Evolutionary conservation across 2,113 vertebrate species (phyloP).

Genomic region (Serilophus lunatus): DNA sequence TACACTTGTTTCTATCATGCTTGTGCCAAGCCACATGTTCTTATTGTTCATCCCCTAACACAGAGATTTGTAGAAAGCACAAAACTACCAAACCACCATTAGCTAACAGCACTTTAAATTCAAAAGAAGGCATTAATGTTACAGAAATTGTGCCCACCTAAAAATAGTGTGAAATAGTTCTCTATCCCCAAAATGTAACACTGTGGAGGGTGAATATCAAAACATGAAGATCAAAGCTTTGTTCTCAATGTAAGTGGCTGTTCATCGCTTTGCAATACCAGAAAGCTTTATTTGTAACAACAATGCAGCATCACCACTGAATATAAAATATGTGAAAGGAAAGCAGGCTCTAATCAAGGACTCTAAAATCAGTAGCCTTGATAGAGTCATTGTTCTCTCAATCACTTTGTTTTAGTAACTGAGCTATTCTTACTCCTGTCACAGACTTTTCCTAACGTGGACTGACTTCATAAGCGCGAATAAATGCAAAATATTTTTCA

Average conservation of each 20-base stretch:
- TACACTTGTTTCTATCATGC: background rate
- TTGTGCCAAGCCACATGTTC: background rate
- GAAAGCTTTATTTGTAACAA: background rate
- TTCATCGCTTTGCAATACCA: background rate
- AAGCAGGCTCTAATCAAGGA: background rate
- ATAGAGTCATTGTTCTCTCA: background rate
- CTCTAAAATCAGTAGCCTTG: background rate
- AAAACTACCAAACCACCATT: background rate
- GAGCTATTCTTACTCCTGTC: background rate
- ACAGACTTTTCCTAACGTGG: background rate
- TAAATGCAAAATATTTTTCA: background rate
- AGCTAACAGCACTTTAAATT: background rate
- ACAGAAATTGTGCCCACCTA: background rate
- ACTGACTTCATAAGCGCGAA: background rate
- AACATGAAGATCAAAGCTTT: background rate
- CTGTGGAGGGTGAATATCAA: background rate
- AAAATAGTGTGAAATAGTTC: background rate
- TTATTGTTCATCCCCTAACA: background rate
- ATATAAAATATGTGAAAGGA: background rate
- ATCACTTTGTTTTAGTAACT: background rate
- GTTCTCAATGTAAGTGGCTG: background rate
- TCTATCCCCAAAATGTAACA: background rate
- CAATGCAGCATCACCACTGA: background rate
- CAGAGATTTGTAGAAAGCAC: background rate
- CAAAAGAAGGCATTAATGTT: background rate